Evolutionary conservation across 2,888 invertebrate genomes (phyloP), one percentile per base, ranked within the genome.

Genomic region (Sphaerophoria taeniata): DNA sequence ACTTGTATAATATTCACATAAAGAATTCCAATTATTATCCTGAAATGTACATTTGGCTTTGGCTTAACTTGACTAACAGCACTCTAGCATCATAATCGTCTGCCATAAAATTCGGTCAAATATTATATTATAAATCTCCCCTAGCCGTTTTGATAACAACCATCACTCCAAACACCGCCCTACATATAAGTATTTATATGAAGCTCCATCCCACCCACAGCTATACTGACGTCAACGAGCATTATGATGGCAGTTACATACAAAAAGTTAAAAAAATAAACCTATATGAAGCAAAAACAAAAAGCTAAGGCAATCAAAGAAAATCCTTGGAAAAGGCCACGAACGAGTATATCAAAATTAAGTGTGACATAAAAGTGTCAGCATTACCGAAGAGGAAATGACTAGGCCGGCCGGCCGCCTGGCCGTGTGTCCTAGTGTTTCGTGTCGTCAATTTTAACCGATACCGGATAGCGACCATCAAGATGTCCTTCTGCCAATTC

Each of bases 281-380:
- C n/a, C n/a, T n/a, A n/a, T n/a, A 63, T 31, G 11, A 76, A 33
- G n/a, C 51, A 77, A 78, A 69, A 80, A 71, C n/a, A n/a, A n/a
- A n/a, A n/a, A n/a, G n/a, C 77, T 63, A 53, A 72, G 75, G 79
- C 84, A 84, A 84, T 84, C 84, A 84, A 55, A 84, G 75, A 79
- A 84, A 84, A 84, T 79, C 84, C 79, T 69, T 72, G 43, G 4
- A 72, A 51, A 79, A 71, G 67, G 79, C 84, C 69, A 75, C 56
- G 67, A 67, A 67, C 51, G 67, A 84, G 84, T 84, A 84, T 84
- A 84, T 84, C 84, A 84, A 84, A 84, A 84, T 84, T 84, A 84
- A 84, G 84, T 84, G 84, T 79, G 79, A 84, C 75, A 79, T 84
- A 79, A 84, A 84, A 84, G 49, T 79, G 84, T 84, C 84, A 75